These are phyloP conservation scores for Adela reaumurella DNA, from an alignment of 2,888 invertebrate species.

Conservation along the genomic window DNA sequence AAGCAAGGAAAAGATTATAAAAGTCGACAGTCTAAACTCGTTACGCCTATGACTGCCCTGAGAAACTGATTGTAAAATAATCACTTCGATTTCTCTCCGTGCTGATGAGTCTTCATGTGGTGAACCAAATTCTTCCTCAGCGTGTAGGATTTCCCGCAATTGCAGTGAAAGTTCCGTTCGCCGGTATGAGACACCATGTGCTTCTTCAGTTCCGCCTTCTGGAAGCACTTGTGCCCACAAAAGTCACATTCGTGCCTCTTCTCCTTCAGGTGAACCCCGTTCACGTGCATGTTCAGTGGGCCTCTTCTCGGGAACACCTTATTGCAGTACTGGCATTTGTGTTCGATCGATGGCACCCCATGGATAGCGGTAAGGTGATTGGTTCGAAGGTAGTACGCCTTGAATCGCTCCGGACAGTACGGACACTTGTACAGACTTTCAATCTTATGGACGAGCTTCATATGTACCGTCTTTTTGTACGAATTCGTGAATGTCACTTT, in stretches of 20 bases:
- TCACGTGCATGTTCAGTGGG: constrained; percentile 41
- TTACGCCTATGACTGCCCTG: neutral
- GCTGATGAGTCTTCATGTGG: constrained; percentile 29
- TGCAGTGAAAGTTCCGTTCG: constrained; percentile 51
- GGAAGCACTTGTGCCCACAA: constrained; percentile 35
- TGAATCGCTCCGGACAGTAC: constrained; percentile 27
- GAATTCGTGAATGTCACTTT: constrained; percentile 19
- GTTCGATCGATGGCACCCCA: constrained; percentile 26
- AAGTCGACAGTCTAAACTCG: too few relatives aligned
- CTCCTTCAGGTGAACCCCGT: constrained; percentile 39
- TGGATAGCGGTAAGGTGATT: constrained; percentile 29
- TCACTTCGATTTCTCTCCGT: neutral
- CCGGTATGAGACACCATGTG: constrained; percentile 55
- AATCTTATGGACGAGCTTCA: constrained; percentile 17
- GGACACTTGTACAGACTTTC: constrained; percentile 26
- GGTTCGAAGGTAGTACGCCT: constrained; percentile 25
- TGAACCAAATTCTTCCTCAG: constrained; percentile 56
- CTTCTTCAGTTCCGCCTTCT: constrained; percentile 33
- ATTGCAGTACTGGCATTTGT: constrained; percentile 26
- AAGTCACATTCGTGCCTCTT: constrained; percentile 33
- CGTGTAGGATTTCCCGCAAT: constrained; percentile 57
- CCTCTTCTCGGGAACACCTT: constrained; percentile 35
- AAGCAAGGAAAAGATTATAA: too few relatives aligned
- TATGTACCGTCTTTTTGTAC: constrained; percentile 21
- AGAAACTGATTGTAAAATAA: neutral